Evolutionary conservation across 2,113 vertebrate species (phyloP), one percentile per base, ranked within the genome.

Genomic region (Sander lucioperca): DNA sequence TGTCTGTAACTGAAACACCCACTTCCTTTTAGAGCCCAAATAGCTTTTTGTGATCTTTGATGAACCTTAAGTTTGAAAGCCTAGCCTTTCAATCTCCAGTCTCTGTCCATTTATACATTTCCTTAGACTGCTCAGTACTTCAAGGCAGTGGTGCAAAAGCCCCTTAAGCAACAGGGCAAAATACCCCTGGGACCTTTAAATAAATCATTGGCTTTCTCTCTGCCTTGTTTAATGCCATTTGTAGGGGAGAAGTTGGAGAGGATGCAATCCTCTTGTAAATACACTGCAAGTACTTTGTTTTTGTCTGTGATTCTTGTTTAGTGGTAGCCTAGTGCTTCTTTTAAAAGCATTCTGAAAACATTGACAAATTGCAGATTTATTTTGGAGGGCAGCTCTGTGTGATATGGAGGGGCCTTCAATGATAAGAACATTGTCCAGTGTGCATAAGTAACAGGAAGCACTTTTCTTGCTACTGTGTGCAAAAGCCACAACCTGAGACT

Each of bases 51-150:
- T 72, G 74, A 85, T 89, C 81, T 90, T 88, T 83, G 84, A 90
- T 85, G 75, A 88, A 88, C 80, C 63, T 36, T 82, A 66, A 77
- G 74, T 90, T 89, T 89, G 78, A 91, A 89, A 93, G 86, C 81
- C 76, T 64, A 65, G 63, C 79, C 86, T 86, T 90, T 84, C 82
- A 88, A 64, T 86, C 70, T 88, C 68, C 39, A 63, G 57, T 53
- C 70, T 88, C 74, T 83, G 78, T 88, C 85, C 86, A 90, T 93
- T 94, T 92, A 82, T 92, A 84, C 77, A 86, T 91, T 86, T 91
- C 80, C 73, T 87, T 76, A 30, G 75, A 86, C 75, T 82, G 56
- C 74, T 88, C 63, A 79, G 77, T 79, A 86, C 86, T 93, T 94
- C 88, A 92, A 90, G 94, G 91, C 79, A 84, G 67, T 83, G 84